These are phyloP conservation scores for Lepisosteus oculatus DNA, from an alignment of 2,113 vertebrate genomes.

Conservation along the genomic window DNA sequence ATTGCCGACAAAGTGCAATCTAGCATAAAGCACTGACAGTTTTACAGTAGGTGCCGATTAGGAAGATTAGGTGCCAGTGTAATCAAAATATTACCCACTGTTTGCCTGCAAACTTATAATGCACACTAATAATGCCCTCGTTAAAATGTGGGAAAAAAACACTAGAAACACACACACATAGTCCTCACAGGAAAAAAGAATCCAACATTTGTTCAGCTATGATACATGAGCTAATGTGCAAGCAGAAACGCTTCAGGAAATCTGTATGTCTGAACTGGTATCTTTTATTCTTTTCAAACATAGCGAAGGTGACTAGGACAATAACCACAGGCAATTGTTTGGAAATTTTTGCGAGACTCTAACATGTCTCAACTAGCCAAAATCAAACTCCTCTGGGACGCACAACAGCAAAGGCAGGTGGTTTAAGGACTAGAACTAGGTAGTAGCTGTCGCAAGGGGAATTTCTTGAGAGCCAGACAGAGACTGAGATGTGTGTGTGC, in stretches of 20 bases:
- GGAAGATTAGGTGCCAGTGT: too few species aligned
- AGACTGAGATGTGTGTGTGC: too few species aligned
- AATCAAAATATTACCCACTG: too few species aligned
- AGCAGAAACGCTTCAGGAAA: constrained; percentile 8
- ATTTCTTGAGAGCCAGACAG: neutral
- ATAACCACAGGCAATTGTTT: constrained; percentile 20
- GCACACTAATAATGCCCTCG: too few species aligned
- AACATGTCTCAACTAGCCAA: neutral
- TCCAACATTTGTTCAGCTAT: neutral
- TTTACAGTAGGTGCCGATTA: too few species aligned
- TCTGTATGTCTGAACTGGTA: constrained; percentile 11
- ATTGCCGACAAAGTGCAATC: too few species aligned
- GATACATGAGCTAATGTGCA: neutral
- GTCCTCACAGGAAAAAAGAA: neutral
- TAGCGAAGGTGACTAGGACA: constrained; percentile 11
- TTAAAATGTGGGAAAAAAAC: too few species aligned
- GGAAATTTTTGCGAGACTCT: neutral
- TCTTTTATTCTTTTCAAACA: constrained; percentile 19
- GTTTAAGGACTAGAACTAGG: neutral
- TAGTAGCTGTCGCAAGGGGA: too few species aligned
- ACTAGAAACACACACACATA: neutral
- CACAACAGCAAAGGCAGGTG: neutral
- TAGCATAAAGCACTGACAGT: too few species aligned
- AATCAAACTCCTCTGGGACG: neutral
- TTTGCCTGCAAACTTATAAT: too few species aligned